These are phyloP conservation scores for Myotis daubentonii DNA, from an alignment of 2,797 vertebrate species.

Conservation along the genomic window DNA sequence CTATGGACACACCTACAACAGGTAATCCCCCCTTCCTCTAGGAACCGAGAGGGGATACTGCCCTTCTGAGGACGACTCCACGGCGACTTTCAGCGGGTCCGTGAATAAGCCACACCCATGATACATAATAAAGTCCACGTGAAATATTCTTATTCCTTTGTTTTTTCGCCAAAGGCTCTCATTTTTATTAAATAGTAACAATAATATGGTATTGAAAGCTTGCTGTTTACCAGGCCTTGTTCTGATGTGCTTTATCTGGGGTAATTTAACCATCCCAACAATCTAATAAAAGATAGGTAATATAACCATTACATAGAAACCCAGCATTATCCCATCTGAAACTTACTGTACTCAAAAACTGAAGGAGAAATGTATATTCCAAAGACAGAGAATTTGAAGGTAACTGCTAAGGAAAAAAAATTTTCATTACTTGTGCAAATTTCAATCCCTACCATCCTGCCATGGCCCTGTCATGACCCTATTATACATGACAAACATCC, in stretches of 20 bases:
- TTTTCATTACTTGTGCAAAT: not conserved
- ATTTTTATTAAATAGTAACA: conserved; percentile 37
- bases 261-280: not conserved
- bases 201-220: not conserved
- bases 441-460: not conserved
- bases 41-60: not conserved
- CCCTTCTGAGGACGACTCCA: not conserved
- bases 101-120: not conserved
- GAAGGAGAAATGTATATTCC: not conserved
- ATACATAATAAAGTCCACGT: not conserved
- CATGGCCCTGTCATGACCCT: not conserved
- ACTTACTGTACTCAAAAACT: not conserved
- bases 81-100: not conserved
- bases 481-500: not conserved
- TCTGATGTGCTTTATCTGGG: not conserved
- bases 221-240: not conserved
- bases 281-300: not conserved
- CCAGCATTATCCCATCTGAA: not conserved
- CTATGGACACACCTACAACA: not conserved
- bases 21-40: not conserved
- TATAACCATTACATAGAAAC: not conserved
- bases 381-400: not conserved
- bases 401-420: not conserved
- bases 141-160: not conserved
- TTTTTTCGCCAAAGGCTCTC: not conserved